These are phyloP conservation scores for Phaedon cochleariae DNA, from an alignment of 2,888 invertebrate genomes.

Conservation along the genomic window DNA sequence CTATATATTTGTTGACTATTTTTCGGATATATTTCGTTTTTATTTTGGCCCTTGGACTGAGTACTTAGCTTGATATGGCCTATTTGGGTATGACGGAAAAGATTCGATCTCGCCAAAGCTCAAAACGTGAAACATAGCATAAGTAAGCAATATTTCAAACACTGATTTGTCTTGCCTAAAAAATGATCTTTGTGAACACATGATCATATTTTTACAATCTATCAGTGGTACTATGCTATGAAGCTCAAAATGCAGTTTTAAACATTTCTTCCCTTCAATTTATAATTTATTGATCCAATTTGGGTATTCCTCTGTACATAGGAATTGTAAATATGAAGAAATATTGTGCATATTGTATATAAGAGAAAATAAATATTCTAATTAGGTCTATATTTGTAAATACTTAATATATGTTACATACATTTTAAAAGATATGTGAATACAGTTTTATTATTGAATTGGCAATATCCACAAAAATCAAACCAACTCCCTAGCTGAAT, in stretches of 20 bases:
- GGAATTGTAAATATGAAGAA: constrained; percentile 41
- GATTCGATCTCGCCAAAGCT: constrained; percentile 11
- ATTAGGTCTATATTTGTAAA: constrained; percentile 57
- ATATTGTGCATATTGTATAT: constrained; percentile 59
- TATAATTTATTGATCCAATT: constrained; percentile 48
- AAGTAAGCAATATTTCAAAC: constrained; percentile 10
- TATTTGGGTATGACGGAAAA: not conserved
- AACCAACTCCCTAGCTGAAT: constrained; percentile 49
- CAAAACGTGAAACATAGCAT: constrained; percentile 23
- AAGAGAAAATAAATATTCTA: constrained; percentile 58
- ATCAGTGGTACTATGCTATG: constrained; percentile 24
- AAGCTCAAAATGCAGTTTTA: constrained; percentile 36
- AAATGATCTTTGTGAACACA: too few relatives aligned
- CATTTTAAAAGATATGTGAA: constrained; percentile 60
- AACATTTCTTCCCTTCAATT: not conserved
- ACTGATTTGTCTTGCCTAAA: not conserved
- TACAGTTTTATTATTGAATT: constrained; percentile 53
- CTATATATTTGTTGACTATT: constrained; percentile 55
- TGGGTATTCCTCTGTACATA: constrained; percentile 60
- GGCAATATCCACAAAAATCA: constrained; percentile 57
- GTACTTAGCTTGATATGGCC: constrained; percentile 12
- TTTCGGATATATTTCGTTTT: constrained; percentile 46
- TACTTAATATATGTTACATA: constrained; percentile 54
- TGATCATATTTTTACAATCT: too few relatives aligned
- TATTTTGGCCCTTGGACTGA: constrained; percentile 21